phyloP scores from a whole-genome alignment of 2,888 invertebrate genomes.

The Drosophila putrida region DNA sequence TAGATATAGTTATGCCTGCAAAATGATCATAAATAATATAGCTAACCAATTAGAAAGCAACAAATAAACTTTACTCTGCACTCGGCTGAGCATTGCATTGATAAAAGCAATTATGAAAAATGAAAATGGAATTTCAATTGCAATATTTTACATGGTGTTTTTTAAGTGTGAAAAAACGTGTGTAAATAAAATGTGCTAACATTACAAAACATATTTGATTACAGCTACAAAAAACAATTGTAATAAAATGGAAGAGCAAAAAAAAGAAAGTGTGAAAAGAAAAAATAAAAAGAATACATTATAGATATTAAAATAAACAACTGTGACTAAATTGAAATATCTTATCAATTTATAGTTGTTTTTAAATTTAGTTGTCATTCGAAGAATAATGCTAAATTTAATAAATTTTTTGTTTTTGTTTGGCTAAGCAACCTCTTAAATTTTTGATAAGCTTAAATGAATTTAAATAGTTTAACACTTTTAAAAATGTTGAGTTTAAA shows the following conservation, averaged over 20 bases:
- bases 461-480: no score
- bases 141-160: slow-evolving; percentile 35
- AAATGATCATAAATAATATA: slow-evolving; percentile 61
- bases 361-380: not conserved
- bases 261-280: slow-evolving; percentile 17
- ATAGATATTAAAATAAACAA: slow-evolving; percentile 9
- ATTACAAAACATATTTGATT: slow-evolving; percentile 31
- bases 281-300: slow-evolving; percentile 1
- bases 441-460: no score
- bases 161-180: slow-evolving; percentile 22
- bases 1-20: slow-evolving; percentile 42
- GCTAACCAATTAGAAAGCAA: slow-evolving; percentile 61
- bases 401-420: no score
- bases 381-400: no score
- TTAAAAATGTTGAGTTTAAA: no score
- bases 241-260: not conserved
- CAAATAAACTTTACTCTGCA: slow-evolving; percentile 35
- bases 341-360: slow-evolving; percentile 3
- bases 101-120: slow-evolving; percentile 57
- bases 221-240: not conserved
- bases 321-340: slow-evolving; percentile 1
- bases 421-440: no score
- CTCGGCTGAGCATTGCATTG: slow-evolving; percentile 28
- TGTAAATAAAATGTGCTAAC: slow-evolving; percentile 31
- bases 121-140: slow-evolving; percentile 57